Evolutionary conservation across 2,888 invertebrate species (phyloP), one percentile per base, ranked within the genome.

Genomic region (Helobdella robusta): DNA sequence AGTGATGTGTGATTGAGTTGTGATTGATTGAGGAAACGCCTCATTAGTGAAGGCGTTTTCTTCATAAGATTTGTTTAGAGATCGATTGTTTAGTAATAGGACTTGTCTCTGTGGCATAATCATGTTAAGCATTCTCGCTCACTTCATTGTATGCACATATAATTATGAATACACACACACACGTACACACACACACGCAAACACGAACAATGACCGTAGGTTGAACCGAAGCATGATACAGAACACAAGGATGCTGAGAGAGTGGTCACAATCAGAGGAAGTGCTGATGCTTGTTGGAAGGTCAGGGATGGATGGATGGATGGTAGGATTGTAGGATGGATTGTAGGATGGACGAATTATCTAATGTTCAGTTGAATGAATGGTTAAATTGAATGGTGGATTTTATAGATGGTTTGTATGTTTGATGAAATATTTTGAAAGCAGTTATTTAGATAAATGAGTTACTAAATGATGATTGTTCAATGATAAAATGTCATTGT

Each of bases 201-300:
- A 40, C 66, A 58, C 34, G 30, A 32, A 58, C 34, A 32, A 4
- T 28, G 6, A 30, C 34, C n/a, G n/a, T n/a, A 73, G 75, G 76
- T 75, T 68, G 73, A 70, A 65, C 75, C 74, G 20, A 73, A 73
- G 54, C 72, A 74, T 72, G 87, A 87, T 75, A 28, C 50, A 18
- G 23, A 58, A 6, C 64, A 87, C 75, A 87, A 88, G 63, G 75
- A 76, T 44, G 74, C 75, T 35, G 92, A 93, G 81, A 86, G 94
- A 73, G 89, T 91, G 80, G 94, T 95, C 66, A 94, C 93, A 73
- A 91, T 95, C 74, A 86, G 91, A 66, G 94, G 69, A 54, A 59
- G 30, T n/a, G 61, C 67, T 20, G 70, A 71, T 46, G 64, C 71
- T 30, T 70, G 68, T 52, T 71, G 69, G 70, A 68, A 67, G 66